Conservation (phyloP, 2,888 invertebrate genomes). For the Nineta flava region DNA sequence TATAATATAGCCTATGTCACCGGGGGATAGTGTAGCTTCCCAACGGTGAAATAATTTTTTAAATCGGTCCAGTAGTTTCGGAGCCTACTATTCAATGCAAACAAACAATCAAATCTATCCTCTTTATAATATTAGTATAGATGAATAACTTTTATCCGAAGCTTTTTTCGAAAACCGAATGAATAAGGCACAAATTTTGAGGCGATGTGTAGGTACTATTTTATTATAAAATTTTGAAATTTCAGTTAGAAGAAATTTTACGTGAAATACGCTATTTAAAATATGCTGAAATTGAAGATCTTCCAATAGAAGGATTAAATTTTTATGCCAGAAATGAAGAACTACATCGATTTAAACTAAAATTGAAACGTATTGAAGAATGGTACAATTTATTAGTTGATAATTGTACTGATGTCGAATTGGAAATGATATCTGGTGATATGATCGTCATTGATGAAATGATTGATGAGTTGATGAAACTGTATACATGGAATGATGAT, state of each 20-base stretch:
- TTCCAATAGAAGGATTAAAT: slow-evolving; percentile 42
- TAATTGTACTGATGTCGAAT: slow-evolving; percentile 61
- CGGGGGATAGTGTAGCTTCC: too few species aligned
- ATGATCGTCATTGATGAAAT: slow-evolving; percentile 55
- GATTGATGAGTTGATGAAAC: slow-evolving; percentile 48
- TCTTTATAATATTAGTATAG: too few species aligned
- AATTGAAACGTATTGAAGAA: slow-evolving; percentile 40
- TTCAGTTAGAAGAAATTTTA: slow-evolving; percentile 52
- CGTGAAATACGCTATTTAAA: slow-evolving; percentile 69
- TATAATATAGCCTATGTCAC: too few species aligned
- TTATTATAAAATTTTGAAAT: slow-evolving; percentile 5
- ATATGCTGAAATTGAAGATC: slow-evolving; percentile 42
- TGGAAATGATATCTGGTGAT: slow-evolving; percentile 58
- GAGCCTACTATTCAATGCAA: too few species aligned
- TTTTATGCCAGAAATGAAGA: slow-evolving; percentile 54
- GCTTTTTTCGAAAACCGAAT: too few species aligned
- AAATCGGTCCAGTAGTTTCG: too few species aligned
- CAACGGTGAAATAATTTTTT: too few species aligned
- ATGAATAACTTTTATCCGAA: too few species aligned
- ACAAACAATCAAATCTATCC: too few species aligned
- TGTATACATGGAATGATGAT: slow-evolving; percentile 65
- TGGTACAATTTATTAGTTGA: slow-evolving; percentile 73
- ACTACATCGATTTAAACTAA: slow-evolving; percentile 32
- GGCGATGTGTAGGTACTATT: too few species aligned
- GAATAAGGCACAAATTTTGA: too few species aligned